Base-by-base conservation (phyloP, 2,797 vertebrate genomes). In the Macroramphosus scolopax region DNA sequence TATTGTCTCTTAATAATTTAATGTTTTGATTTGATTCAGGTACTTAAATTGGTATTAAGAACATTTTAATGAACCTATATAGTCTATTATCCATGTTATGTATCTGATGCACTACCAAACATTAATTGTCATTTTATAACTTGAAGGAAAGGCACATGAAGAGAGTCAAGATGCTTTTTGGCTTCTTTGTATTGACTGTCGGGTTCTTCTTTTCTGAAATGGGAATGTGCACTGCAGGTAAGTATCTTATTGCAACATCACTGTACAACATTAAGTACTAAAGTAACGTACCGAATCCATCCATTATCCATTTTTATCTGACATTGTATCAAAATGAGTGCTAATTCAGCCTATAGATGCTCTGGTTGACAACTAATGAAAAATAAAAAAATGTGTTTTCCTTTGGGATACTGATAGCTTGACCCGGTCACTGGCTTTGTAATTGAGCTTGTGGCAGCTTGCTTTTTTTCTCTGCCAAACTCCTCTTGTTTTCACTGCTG, bases 211-310 rank as follows among this genome's bases (percentile, higher is more conserved):
- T 90, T 22, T 22, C 20, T 54, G 31, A 70, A 16, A 36, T 68
- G 25, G 69, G 68, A 25, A 38, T 56, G 16, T 85, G 81, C 50
- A 42, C 70, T 60, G 77, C 85, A 83, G 87, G 89, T 91, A 88
- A 82, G 68, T 20, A 16, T 37, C 10, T 25, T 7, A 43, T 50
- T 53, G 16, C 7, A 37, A 6, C 3, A 22, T 22, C 6, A 22
- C 6, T 22, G 20, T n/a, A n/a, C n/a, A n/a, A n/a, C n/a, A n/a
- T n/a, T n/a, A n/a, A n/a, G n/a, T n/a, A n/a, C 20, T 6, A 22
- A 6, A 3, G 3, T 3, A 22, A 22, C 20, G 3, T 22, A 22
- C 3, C 20, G 6, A 22, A 22, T 22, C 3, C 6, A 22, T 22
- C 20, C 20, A 3, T 22, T 22, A 22, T 22, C 20, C 20, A 3